These are phyloP conservation scores for Yoshiicerus persimilis DNA, from an alignment of 1,140 invertebrate species.

Conservation along the genomic window DNA sequence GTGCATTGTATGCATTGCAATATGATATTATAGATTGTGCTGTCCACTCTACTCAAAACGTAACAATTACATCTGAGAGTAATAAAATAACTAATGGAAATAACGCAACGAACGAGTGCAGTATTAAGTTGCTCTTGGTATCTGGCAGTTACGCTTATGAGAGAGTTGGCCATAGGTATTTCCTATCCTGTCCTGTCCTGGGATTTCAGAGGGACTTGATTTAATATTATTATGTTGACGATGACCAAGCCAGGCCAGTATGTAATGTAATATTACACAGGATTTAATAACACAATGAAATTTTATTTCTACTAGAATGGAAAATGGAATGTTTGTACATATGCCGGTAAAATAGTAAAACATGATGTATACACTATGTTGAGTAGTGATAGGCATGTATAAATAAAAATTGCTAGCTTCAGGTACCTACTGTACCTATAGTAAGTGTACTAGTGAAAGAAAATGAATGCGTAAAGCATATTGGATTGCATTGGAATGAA, in stretches of 20 bases:
- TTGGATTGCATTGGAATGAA: not conserved
- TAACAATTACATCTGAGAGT: not conserved
- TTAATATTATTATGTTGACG: not conserved
- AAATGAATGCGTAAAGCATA: not conserved
- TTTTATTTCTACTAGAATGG: not conserved
- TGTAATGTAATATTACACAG: not conserved
- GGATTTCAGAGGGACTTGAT: not conserved
- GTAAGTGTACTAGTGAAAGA: not conserved
- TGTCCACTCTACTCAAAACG: not conserved
- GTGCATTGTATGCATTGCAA: not conserved
- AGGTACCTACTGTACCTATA: not conserved
- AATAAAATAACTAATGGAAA: not conserved
- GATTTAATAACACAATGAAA: not conserved
- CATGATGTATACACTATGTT: not conserved
- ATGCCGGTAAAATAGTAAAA: not conserved
- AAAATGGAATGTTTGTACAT: not conserved
- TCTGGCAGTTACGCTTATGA: not conserved
- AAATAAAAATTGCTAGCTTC: not conserved
- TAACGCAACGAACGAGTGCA: not conserved
- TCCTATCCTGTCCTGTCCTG: not conserved
- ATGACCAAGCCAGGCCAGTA: not conserved
- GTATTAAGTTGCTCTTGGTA: not conserved
- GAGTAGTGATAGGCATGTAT: not conserved
- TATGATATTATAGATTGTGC: not conserved
- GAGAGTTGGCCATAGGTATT: not conserved